These are phyloP conservation scores for Pocillopora damicornis DNA, from an alignment of 64 coral and sea anemone genomes.

Conservation along the genomic window DNA sequence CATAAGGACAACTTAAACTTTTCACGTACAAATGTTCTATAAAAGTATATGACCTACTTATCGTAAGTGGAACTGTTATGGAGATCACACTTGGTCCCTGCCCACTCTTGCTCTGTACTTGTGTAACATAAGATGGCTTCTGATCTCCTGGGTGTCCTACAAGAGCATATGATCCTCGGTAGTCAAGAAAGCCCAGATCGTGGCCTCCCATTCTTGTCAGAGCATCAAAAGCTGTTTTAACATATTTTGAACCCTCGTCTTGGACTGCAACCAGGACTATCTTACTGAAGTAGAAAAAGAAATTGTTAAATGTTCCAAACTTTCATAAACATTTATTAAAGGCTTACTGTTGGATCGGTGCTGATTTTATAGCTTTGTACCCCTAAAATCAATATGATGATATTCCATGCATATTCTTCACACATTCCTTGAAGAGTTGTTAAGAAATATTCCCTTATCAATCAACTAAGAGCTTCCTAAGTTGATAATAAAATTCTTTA, in stretches of 20 bases:
- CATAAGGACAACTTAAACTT: too few species aligned
- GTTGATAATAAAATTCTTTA: too few species aligned
- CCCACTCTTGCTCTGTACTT: not conserved
- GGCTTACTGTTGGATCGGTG: too few species aligned
- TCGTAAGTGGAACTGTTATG: not conserved
- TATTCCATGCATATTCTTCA: too few species aligned
- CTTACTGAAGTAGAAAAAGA: not conserved
- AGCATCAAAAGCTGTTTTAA: not conserved
- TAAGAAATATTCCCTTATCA: too few species aligned
- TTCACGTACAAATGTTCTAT: not conserved
- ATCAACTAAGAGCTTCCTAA: too few species aligned
- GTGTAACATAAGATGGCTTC: slow-evolving; percentile 37
- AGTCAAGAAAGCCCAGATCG: not conserved
- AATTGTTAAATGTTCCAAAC: not conserved
- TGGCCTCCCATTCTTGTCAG: slow-evolving; percentile 27
- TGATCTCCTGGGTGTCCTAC: not conserved
- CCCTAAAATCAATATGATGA: too few species aligned
- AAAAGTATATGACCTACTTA: not conserved
- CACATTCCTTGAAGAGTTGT: too few species aligned
- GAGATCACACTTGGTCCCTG: slow-evolving; percentile 39
- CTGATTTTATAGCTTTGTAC: too few species aligned
- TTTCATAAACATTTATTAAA: not conserved
- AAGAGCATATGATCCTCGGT: slow-evolving; percentile 22
- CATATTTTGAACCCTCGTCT: slow-evolving; percentile 11
- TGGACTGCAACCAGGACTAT: slow-evolving; percentile 47